phyloP scores from a whole-genome alignment of 2,888 invertebrate genomes.

The Tachina lurida region DNA sequence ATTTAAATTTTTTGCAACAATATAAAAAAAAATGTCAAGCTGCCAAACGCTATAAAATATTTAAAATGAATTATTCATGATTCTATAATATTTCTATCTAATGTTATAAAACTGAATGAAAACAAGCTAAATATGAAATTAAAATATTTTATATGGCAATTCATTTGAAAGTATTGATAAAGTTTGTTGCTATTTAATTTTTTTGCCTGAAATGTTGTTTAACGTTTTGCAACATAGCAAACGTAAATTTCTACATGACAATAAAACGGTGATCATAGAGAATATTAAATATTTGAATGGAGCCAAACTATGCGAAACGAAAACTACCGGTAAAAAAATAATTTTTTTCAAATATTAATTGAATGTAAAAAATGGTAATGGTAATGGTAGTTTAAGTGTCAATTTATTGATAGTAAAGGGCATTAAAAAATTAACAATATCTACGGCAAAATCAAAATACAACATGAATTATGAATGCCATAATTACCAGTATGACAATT shows the following conservation, averaged over 20 bases:
- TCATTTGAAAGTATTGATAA: slow-evolving; percentile 7
- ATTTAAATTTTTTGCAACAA: slow-evolving; percentile 6
- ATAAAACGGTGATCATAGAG: slow-evolving; percentile 9
- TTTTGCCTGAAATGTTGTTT: neutral
- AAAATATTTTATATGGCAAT: slow-evolving; percentile 40
- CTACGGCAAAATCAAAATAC: slow-evolving; percentile 12
- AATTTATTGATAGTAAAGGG: slow-evolving; percentile 81
- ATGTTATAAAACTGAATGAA: slow-evolving; percentile 16
- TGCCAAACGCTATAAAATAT: neutral
- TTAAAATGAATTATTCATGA: slow-evolving; percentile 26
- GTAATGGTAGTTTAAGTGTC: slow-evolving; percentile 81
- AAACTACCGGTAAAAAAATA: slow-evolving; percentile 2
- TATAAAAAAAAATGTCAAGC: neutral
- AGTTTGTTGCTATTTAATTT: neutral
- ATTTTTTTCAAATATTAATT: slow-evolving; percentile 9
- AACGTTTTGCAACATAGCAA: neutral
- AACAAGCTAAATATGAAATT: slow-evolving; percentile 11
- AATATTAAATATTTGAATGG: slow-evolving; percentile 35
- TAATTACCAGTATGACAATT: neutral
- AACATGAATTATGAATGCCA: slow-evolving; percentile 68
- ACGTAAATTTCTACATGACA: slow-evolving; percentile 14
- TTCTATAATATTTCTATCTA: slow-evolving; percentile 11
- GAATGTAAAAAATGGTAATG: slow-evolving; percentile 64
- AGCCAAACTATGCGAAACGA: slow-evolving; percentile 1
- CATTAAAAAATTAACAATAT: slow-evolving; percentile 39